A percentile compares a stretch with the other conserved stretches of the same genome.
phyloP scores from a whole-genome alignment of 1,140 invertebrate genomes.

The Diachasma alloeum region DNA sequence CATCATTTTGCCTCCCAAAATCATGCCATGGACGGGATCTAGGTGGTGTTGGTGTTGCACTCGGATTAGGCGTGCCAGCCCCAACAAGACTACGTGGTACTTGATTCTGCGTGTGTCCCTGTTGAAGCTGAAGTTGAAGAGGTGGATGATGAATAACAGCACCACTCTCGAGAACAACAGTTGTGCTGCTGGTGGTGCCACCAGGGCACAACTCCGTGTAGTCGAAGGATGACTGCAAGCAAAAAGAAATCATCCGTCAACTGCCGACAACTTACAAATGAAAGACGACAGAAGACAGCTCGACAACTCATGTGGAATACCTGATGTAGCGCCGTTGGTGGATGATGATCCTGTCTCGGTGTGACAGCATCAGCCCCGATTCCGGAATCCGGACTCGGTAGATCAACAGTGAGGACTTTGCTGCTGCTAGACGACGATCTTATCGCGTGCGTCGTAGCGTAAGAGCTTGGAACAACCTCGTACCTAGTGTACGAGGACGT shows the following conservation, averaged over 20 bases:
- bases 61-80: slow-evolving; percentile 70
- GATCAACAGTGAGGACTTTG: slow-evolving; percentile 86
- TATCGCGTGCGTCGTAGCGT: slow-evolving; percentile 59
- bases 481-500: slow-evolving; percentile 62
- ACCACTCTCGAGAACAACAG: slow-evolving; percentile 59
- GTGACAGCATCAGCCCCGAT: slow-evolving; percentile 92
- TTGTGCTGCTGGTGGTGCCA: slow-evolving; percentile 54
- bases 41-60: slow-evolving; percentile 70
- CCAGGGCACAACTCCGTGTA: slow-evolving; percentile 85
- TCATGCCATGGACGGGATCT: slow-evolving; percentile 89
- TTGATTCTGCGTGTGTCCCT: slow-evolving; percentile 53
- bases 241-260: neutral
- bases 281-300: neutral
- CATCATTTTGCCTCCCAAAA: slow-evolving; percentile 90
- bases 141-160: slow-evolving; percentile 62
- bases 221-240: slow-evolving; percentile 78
- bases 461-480: slow-evolving; percentile 61
- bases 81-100: slow-evolving; percentile 64
- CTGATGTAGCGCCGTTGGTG: slow-evolving; percentile 73
- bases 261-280: neutral
- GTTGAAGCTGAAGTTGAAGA: slow-evolving; percentile 58
- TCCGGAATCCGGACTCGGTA: slow-evolving; percentile 90
- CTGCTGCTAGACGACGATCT: slow-evolving; percentile 66
- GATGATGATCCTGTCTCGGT: slow-evolving; percentile 84
- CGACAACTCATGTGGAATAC: slow-evolving; percentile 66